Conservation (phyloP, 2,797 vertebrate species). For the Coccyzus lansbergi region DNA sequence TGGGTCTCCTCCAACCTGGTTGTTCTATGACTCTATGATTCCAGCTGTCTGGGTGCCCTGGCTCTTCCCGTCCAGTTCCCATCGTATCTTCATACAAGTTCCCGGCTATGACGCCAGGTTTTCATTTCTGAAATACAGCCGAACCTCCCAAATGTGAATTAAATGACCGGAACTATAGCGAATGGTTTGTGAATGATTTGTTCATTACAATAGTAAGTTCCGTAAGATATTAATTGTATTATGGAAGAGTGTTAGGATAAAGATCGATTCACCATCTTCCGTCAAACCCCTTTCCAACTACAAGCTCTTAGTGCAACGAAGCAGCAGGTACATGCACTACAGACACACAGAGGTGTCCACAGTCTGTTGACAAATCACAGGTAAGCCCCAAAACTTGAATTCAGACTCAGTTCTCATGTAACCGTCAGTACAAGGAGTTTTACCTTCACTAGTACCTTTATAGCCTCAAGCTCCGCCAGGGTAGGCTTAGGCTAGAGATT, state of each 20-base stretch:
- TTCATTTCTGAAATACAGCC: background rate
- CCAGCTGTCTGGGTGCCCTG: background rate
- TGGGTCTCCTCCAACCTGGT: too few species aligned
- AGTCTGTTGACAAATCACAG: fast-evolving
- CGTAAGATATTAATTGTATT: background rate
- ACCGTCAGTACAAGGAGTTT: background rate
- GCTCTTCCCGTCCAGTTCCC: background rate
- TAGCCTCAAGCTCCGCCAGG: too few species aligned
- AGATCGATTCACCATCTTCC: background rate
- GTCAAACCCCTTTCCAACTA: background rate
- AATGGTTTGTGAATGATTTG: background rate
- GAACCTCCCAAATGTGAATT: background rate
- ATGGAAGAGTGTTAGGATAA: background rate
- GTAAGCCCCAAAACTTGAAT: background rate
- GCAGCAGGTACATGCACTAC: background rate
- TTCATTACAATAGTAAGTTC: background rate
- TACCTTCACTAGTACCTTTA: too few species aligned
- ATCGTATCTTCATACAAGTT: background rate
- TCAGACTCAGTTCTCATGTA: fast-evolving
- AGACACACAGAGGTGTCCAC: background rate
- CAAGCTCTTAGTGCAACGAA: fast-evolving
- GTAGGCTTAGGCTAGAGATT: too few species aligned
- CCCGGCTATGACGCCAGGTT: background rate
- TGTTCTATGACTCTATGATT: too few species aligned
- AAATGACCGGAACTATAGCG: background rate